Percentiles rank a stretch among this genome's conserved stretches.
Evolutionary conservation across 1,140 invertebrate genomes (phyloP).

Genomic region (Venustaconcha ellipsiformis): DNA sequence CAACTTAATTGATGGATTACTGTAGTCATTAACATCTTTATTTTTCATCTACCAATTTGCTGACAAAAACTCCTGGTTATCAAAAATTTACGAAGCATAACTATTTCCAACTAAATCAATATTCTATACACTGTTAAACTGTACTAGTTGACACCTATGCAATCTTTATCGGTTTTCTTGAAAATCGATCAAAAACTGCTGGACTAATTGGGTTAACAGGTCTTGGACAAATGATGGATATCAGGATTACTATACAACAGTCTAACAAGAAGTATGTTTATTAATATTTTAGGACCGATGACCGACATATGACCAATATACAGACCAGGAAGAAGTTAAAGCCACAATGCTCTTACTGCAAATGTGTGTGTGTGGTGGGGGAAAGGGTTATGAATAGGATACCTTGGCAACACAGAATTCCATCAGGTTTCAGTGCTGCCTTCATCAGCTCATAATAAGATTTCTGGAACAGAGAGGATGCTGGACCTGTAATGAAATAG

Average conservation of each 20-base stretch:
- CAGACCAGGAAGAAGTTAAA: not conserved
- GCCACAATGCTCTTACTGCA: not conserved
- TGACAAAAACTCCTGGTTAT: too few relatives aligned
- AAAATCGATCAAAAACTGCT: too few relatives aligned
- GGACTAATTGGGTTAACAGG: not conserved
- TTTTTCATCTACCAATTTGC: too few relatives aligned
- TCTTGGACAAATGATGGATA: too few relatives aligned
- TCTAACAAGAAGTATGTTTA: not conserved
- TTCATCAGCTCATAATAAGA: constrained; percentile 91
- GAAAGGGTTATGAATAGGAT: not conserved
- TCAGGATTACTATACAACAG: not conserved
- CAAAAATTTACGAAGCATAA: too few relatives aligned
- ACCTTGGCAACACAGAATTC: constrained; percentile 89
- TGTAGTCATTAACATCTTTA: too few relatives aligned
- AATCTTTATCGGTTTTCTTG: too few relatives aligned
- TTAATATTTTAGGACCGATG: not conserved
- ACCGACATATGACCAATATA: not conserved
- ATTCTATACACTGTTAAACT: too few relatives aligned
- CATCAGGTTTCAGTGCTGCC: constrained; percentile 83
- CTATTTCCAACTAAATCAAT: too few relatives aligned
- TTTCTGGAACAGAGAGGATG: constrained; percentile 78
- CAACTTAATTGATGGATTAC: too few relatives aligned
- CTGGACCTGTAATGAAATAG: constrained; percentile 72
- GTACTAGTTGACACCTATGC: too few relatives aligned
- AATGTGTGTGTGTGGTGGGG: not conserved